These are phyloP conservation scores for Sarcophilus harrisii DNA, from an alignment of 2,797 vertebrate species.

Conservation along the genomic window DNA sequence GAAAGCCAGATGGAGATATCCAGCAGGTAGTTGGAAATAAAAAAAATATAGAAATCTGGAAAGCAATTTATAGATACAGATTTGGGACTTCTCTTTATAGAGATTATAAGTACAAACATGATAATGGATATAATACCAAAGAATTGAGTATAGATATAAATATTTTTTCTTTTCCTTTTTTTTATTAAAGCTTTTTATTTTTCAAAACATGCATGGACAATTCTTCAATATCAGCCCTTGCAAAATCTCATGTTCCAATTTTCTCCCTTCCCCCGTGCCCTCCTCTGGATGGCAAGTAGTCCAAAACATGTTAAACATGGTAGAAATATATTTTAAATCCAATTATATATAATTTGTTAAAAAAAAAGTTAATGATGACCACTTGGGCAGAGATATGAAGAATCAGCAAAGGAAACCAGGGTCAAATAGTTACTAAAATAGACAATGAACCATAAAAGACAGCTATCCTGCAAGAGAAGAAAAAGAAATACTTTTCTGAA, in stretches of 20 bases:
- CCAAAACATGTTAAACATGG: no score
- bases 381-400: background rate
- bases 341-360: no score
- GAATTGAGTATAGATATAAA: background rate
- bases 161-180: background rate
- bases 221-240: no score
- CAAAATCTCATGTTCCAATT: no score
- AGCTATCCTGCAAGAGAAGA: background rate
- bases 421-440: background rate
- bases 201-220: no score
- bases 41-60: background rate
- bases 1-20: background rate
- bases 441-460: background rate
- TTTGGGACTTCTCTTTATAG: background rate
- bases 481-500: background rate
- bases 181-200: no score
- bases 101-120: background rate
- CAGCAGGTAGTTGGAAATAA: background rate
- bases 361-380: background rate
- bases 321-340: no score
- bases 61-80: background rate
- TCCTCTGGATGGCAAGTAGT: no score
- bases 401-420: background rate
- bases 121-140: background rate
- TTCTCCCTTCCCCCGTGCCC: no score